Percentiles rank a stretch among this genome's conserved stretches.
Conservation (phyloP, 2,797 vertebrate genomes). For the Gallinago nigripennis region DNA sequence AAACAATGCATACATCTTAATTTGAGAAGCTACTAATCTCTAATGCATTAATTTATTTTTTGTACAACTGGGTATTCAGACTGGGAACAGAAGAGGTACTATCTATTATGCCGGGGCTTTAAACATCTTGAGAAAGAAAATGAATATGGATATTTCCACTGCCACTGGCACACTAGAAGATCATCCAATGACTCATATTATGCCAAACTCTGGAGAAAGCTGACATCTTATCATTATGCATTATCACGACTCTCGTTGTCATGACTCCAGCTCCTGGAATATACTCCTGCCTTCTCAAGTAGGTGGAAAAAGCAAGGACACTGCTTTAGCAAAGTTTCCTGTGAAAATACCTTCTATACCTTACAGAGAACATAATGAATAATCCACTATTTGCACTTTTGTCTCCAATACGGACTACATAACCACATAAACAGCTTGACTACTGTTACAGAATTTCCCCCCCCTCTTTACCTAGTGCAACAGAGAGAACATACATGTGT, state of each 20-base stretch:
- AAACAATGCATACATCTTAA: background rate
- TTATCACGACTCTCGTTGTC: conserved; percentile 1
- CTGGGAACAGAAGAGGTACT: background rate
- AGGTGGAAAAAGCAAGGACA: background rate
- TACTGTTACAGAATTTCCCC: background rate
- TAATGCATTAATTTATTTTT: background rate
- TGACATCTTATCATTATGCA: conserved; percentile 7
- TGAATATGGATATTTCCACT: background rate
- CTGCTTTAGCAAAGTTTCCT: background rate
- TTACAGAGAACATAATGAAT: background rate
- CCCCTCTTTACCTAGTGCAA: background rate
- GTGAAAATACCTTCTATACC: background rate
- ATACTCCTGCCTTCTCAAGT: background rate
- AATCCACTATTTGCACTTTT: background rate
- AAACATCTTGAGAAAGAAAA: background rate
- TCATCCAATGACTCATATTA: conserved; percentile 13
- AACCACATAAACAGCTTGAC: background rate
- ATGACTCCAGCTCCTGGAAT: conserved; percentile 19
- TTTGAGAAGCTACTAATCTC: background rate
- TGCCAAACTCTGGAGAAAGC: background rate
- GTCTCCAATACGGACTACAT: background rate
- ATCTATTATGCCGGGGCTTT: background rate
- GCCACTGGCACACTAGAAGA: background rate
- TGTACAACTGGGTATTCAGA: background rate
- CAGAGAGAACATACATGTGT: background rate